A percentile compares a stretch with the other conserved stretches of the same genome.
These are phyloP conservation scores for Sphenodon punctatus DNA, from an alignment of 2,797 vertebrate species.

Conservation along the genomic window DNA sequence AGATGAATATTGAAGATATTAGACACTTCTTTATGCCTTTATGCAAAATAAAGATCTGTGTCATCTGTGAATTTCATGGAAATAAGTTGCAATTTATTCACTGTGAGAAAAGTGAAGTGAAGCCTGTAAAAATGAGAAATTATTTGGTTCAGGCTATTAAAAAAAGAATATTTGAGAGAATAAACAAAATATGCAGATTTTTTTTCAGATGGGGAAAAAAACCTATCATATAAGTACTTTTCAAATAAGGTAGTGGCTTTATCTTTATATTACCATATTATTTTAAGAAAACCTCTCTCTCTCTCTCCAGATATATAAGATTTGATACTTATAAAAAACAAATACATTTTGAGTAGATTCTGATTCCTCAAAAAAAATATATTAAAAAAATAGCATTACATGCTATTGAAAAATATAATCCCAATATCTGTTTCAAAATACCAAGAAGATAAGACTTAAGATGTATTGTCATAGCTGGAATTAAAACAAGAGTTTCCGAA, in stretches of 20 bases:
- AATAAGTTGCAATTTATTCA: constrained; percentile 97
- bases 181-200: constrained; percentile 83
- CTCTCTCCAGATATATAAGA: not conserved
- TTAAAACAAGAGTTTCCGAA: not conserved
- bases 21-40: constrained; percentile 99
- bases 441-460: not conserved
- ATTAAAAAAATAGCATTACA: not conserved
- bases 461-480: not conserved
- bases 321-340: not conserved
- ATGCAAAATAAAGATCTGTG: constrained; percentile 99
- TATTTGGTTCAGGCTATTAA: constrained; percentile 97
- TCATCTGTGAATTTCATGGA: constrained; percentile 98
- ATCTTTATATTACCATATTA: constrained; percentile 23
- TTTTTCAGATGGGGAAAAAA: constrained; percentile 49
- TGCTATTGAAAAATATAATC: not conserved
- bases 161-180: constrained; percentile 83
- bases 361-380: not conserved
- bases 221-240: constrained; percentile 34
- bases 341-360: not conserved
- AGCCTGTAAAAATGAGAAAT: constrained; percentile 94
- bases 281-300: constrained; percentile 2
- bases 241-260: constrained; percentile 27
- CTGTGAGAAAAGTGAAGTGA: constrained; percentile 88
- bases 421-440: not conserved
- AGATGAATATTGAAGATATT: constrained; percentile 96